A percentile compares a stretch with the other conserved stretches of the same genome.
phyloP scores from a whole-genome alignment of 2,888 invertebrate species.

The Agrilus mali region DNA sequence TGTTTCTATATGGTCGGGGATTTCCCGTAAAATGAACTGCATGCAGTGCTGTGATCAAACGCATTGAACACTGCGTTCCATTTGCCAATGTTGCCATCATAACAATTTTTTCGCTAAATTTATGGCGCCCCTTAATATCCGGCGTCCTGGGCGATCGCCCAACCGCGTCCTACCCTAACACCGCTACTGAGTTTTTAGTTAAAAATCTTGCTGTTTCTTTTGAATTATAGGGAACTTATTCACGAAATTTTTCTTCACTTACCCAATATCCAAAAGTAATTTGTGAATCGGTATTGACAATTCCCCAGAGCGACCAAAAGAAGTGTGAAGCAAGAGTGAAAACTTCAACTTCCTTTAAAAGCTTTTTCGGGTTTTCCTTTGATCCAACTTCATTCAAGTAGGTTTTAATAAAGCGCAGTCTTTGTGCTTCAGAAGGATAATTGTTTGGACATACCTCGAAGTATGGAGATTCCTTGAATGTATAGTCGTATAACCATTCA shows the following conservation, averaged over 20 bases:
- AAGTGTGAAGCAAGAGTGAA: constrained; percentile 83
- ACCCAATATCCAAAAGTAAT: constrained; percentile 95
- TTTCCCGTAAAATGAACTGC: too few relatives aligned
- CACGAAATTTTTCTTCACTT: constrained; percentile 25
- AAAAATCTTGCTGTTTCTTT: too few relatives aligned
- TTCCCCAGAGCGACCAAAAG: constrained; percentile 89
- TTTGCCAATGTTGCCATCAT: too few relatives aligned
- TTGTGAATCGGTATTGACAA: constrained; percentile 77
- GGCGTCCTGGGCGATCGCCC: too few relatives aligned
- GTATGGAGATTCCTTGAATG: constrained; percentile 61
- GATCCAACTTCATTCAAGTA: constrained; percentile 38
- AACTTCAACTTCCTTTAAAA: constrained; percentile 57
- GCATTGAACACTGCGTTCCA: too few relatives aligned
- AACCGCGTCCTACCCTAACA: too few relatives aligned
- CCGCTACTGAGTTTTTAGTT: too few relatives aligned
- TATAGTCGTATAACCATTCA: constrained; percentile 88
- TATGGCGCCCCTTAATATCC: too few relatives aligned
- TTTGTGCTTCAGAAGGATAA: constrained; percentile 68
- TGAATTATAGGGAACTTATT: not conserved
- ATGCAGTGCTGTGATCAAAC: too few relatives aligned
- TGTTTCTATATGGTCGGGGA: too few relatives aligned
- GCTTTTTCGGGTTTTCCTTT: constrained; percentile 24
- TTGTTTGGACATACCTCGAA: constrained; percentile 54
- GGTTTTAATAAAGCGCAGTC: constrained; percentile 43
- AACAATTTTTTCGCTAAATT: too few relatives aligned